Conservation (phyloP, 2,113 vertebrate genomes). For the Archilochus colubris region DNA sequence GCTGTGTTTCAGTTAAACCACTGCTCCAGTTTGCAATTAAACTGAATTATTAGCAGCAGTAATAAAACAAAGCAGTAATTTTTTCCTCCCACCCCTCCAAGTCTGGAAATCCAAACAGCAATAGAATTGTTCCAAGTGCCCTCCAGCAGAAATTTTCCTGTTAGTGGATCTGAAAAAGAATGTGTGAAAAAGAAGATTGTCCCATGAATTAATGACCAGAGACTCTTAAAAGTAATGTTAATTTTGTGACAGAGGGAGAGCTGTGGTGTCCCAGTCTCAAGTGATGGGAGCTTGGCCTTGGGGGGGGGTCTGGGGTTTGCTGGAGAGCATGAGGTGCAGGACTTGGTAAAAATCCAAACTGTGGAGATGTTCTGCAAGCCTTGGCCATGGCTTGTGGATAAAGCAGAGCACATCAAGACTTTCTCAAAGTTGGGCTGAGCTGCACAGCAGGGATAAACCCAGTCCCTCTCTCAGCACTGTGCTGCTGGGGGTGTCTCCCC, state of each 20-base stretch:
- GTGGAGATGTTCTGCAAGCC: neutral
- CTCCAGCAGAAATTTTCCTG: neutral
- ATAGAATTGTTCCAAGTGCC: neutral
- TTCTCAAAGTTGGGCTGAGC: neutral
- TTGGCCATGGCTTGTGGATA: fast-evolving
- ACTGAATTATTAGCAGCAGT: neutral
- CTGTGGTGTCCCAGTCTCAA: fast-evolving
- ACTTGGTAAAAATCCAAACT: neutral
- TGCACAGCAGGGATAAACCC: neutral
- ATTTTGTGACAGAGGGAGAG: neutral
- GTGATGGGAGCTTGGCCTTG: neutral
- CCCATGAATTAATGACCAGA: neutral
- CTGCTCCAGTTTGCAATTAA: neutral
- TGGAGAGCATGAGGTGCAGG: neutral
- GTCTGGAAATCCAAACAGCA: neutral
- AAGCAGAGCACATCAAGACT: neutral
- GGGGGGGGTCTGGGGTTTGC: neutral
- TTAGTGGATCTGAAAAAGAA: neutral
- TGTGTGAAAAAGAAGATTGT: neutral
- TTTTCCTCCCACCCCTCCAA: neutral
- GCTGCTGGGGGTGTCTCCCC: fast-evolving
- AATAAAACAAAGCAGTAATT: neutral
- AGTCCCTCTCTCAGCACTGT: fast-evolving
- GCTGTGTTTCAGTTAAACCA: neutral
- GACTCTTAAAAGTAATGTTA: neutral